Conservation (phyloP, 2,888 invertebrate genomes). For the Agrotis puta region DNA sequence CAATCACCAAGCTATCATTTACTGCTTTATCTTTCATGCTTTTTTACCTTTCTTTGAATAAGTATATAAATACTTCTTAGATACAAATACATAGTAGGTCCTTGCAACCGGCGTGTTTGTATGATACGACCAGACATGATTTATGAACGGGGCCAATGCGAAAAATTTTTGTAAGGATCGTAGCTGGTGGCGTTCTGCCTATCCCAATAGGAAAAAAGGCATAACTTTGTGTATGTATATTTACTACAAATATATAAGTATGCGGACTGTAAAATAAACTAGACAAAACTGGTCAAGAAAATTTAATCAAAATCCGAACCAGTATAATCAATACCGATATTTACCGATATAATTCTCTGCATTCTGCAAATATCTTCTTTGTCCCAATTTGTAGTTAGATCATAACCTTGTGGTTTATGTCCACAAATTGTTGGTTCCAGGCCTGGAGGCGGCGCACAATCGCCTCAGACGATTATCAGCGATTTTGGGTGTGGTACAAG, state of each 20-base stretch:
- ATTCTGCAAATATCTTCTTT: slow-evolving; percentile 66
- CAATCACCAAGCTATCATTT: too few relatives aligned
- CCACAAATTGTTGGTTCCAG: slow-evolving; percentile 79
- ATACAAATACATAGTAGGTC: too few relatives aligned
- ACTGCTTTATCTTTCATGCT: too few relatives aligned
- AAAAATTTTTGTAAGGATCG: too few relatives aligned
- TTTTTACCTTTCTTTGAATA: too few relatives aligned
- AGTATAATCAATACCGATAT: slow-evolving; percentile 29
- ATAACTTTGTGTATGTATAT: not conserved
- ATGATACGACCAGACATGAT: too few relatives aligned
- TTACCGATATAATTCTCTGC: slow-evolving; percentile 58
- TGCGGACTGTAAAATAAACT: not conserved
- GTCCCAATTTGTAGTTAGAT: slow-evolving; percentile 42
- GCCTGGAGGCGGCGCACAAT: slow-evolving; percentile 71
- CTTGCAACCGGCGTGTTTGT: too few relatives aligned
- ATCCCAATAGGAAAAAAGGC: not conserved
- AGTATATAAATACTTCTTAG: too few relatives aligned
- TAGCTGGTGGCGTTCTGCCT: too few relatives aligned
- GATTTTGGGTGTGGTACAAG: slow-evolving; percentile 49
- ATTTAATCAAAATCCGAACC: slow-evolving; percentile 17
- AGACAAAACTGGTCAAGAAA: not conserved
- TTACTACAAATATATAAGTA: too few relatives aligned
- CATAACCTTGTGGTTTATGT: slow-evolving; percentile 83
- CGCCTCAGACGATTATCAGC: slow-evolving; percentile 60
- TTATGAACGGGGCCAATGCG: too few relatives aligned